Percentiles rank a stretch among this genome's conserved stretches.
Conservation (phyloP, 2,888 invertebrate species). For the Arenicola marina region DNA sequence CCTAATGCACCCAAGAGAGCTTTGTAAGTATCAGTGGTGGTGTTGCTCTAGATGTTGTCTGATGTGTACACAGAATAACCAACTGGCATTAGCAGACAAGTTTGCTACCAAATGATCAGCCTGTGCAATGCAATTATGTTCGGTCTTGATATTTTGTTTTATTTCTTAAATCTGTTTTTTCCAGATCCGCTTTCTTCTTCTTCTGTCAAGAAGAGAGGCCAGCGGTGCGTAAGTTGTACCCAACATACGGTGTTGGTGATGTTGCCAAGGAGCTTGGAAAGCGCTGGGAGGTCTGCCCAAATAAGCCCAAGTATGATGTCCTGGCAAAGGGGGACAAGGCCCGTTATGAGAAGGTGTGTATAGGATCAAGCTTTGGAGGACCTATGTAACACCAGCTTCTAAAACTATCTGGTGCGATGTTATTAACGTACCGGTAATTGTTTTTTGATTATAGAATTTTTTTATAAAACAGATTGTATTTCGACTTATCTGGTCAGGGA, state of each 20-base stretch:
- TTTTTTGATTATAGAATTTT: too few species aligned
- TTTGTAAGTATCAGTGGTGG: constrained; percentile 94
- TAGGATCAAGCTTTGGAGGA: too few species aligned
- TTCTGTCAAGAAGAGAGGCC: constrained; percentile 98
- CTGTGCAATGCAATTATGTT: not conserved
- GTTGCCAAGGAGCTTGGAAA: constrained; percentile 95
- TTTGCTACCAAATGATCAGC: too few species aligned
- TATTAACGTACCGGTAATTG: too few species aligned
- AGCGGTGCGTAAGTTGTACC: constrained; percentile 89
- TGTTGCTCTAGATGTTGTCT: too few species aligned
- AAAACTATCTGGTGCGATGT: too few species aligned
- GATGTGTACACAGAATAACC: too few species aligned
- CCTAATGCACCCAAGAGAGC: constrained; percentile 99
- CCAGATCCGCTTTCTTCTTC: constrained; percentile 89
- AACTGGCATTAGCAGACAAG: too few species aligned
- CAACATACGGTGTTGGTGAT: constrained; percentile 93
- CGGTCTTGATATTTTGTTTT: not conserved
- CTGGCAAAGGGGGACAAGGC: constrained; percentile 94
- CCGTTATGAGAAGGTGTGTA: constrained; percentile 86
- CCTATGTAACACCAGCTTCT: too few species aligned
- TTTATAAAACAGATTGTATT: too few species aligned
- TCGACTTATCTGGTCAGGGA: too few species aligned
- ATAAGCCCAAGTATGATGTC: constrained; percentile 88
- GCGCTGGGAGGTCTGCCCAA: constrained; percentile 82
- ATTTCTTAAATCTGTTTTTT: too few species aligned